Evolutionary conservation across 2,888 invertebrate genomes (phyloP), one percentile per base, ranked within the genome.

Genomic region (Machimus rusticus): DNA sequence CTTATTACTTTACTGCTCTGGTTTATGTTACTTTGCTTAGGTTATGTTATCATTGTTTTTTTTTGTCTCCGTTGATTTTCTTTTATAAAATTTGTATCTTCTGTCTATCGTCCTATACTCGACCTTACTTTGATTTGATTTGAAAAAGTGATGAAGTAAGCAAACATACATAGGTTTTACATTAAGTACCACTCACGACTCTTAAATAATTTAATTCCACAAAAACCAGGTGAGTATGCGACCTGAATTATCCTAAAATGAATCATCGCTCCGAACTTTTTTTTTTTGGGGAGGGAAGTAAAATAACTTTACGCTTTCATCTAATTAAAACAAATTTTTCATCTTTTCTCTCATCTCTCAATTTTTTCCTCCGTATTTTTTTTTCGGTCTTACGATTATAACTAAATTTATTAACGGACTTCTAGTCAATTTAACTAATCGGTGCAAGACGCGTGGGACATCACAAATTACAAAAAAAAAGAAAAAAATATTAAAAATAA

Each of bases 161-260:
- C 84, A 84, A 66, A 74, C 84, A 84, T 84, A 66, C 84, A 84
- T 84, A 39, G 23, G 34, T 57, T 84, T 66, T 84, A 84, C 66
- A 66, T 39, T 84, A 66, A 84, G 84, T 84, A 84, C 84, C 84
- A 84, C 74, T 66, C 84, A 84, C 43, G 39, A 84, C 74, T 81
- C 81, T 84, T 39, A 84, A 81, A 81, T 51, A 55, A 81, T 81
- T 81, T 81, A 51, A 46, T 66, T 74, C 16, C 19, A 74, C 39
- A 74, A 66, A 84, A 66, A 55, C 55, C 55, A 81, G 51, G 66
- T 66, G 66, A 66, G 66, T 66, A 66, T 66, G 39, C 77, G 23
- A 34, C 66, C 66, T 66, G 66, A 66, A 66, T 66, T 66, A 66
- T 66, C 66, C 66, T 66, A 66, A 66, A 66, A 66, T 66, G 28